Evolutionary conservation across 2,113 vertebrate genomes (phyloP).

Genomic region (Octodon degus): DNA sequence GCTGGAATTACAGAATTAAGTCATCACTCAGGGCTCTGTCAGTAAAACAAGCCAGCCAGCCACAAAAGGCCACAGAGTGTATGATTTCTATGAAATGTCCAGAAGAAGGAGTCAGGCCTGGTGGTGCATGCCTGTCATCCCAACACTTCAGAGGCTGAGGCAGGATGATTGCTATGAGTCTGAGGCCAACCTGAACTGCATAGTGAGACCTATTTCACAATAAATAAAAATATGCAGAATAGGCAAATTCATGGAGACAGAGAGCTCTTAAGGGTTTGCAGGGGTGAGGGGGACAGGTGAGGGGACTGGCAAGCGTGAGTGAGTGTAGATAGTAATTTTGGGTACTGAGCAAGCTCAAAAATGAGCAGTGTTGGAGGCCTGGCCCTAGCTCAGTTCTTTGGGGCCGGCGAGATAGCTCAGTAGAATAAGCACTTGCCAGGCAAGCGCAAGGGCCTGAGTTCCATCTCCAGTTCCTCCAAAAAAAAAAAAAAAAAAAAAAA

Average conservation of each 20-base stretch:
- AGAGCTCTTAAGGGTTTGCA: background rate
- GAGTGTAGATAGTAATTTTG: background rate
- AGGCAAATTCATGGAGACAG: background rate
- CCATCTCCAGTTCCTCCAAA: too few species aligned
- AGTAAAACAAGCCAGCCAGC: background rate
- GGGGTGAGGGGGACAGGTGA: background rate
- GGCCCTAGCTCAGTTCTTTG: too few species aligned
- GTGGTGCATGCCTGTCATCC: background rate
- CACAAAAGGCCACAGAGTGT: background rate
- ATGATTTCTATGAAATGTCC: background rate
- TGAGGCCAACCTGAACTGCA: background rate
- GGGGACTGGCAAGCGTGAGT: background rate
- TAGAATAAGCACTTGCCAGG: too few species aligned
- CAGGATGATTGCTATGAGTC: background rate
- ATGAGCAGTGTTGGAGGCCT: background rate
- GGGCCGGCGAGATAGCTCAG: too few species aligned
- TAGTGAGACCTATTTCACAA: background rate
- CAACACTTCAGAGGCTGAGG: background rate
- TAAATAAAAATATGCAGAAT: background rate
- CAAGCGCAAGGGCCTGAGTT: too few species aligned
- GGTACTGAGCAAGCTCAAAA: background rate
- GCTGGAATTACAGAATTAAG: background rate
- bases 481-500: too few species aligned
- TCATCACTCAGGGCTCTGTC: background rate
- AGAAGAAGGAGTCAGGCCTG: background rate